Base-by-base conservation (phyloP, 2,113 vertebrate genomes). In the Corynorhinus townsendii region DNA sequence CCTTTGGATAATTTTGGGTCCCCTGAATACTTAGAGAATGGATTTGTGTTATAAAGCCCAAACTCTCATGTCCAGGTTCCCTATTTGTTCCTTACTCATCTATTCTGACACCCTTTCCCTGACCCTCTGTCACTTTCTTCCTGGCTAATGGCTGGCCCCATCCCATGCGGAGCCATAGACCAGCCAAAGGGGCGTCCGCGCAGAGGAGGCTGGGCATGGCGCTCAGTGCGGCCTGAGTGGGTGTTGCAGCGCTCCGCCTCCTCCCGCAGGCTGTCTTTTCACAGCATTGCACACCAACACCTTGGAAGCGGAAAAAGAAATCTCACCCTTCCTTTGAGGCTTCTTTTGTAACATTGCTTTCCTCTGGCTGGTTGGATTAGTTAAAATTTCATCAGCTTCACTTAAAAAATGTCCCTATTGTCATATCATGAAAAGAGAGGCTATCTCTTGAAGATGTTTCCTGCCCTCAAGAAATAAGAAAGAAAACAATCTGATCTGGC, bases 351-450 rank as follows among this genome's bases (percentile, higher is more conserved):
- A 95, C 59, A 49, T 47, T 84, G 83, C 66, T 97, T 98, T 97
- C 84, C 59, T 89, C 95, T 95, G 72, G 84, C 90, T 95, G 93
- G 83, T 68, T 96, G 95, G 96, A 96, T 95, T 98, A 93, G 83
- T 96, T 97, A 97, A 96, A 98, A 95, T 97, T 97, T 97, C 86
- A 97, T 96, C 86, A 85, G 72, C 54, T 96, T 35, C 81, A 96
- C 81, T 90, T 84, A 83, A 91, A 93, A 35, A 49, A 33, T 8
- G 43, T 62, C 43, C 82, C 68, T 43, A n/a, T 96, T 97, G 76
- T 95, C 35, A 26, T 89, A 59, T 85, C 0, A 28, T 84, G 93
- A 94, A 97, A 97, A 97, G 93, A 96, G 73, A 94, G 54, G 79
- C 47, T 98, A 75, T 90, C 90, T 90, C 77, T 96, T 93, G 93